Evolutionary conservation across 2,797 vertebrate genomes (phyloP).

Genomic region (Clarias fuscus): DNA sequence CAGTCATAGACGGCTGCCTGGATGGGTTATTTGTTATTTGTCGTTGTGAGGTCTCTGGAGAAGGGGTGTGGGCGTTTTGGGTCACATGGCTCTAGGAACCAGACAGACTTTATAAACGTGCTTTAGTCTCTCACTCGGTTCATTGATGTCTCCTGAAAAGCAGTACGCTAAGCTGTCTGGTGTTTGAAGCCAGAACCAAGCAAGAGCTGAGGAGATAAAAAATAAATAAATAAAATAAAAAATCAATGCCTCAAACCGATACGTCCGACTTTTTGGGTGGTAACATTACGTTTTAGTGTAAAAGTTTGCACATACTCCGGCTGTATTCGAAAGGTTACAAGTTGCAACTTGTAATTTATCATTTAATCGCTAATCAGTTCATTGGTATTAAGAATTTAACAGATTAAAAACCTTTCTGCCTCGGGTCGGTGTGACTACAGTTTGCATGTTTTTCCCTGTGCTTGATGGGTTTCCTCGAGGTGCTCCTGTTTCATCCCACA

Average conservation of each 20-base stretch:
- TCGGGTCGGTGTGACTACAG: too few species aligned
- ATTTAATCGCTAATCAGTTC: too few species aligned
- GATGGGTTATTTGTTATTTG: slow-evolving; percentile 52
- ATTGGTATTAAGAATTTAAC: too few species aligned
- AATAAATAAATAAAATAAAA: too few species aligned
- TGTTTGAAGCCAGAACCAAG: not conserved
- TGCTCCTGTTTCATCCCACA: too few species aligned
- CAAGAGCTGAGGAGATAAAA: not conserved
- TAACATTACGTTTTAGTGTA: not conserved
- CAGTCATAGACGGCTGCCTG: slow-evolving; percentile 49
- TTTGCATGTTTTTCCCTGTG: too few species aligned
- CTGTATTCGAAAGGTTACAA: not conserved
- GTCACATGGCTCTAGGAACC: not conserved
- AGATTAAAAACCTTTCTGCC: too few species aligned
- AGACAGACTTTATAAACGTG: not conserved
- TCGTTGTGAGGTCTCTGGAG: slow-evolving; percentile 44
- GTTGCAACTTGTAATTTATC: not conserved
- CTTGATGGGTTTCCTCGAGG: too few species aligned
- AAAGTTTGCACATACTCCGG: not conserved
- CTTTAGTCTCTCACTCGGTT: not conserved
- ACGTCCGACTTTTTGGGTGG: not conserved
- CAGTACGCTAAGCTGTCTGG: not conserved
- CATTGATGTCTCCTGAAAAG: not conserved
- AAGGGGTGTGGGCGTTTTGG: not conserved
- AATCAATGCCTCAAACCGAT: too few species aligned